Conservation (phyloP, 2,113 vertebrate species). For the Gopherus flavomarginatus region DNA sequence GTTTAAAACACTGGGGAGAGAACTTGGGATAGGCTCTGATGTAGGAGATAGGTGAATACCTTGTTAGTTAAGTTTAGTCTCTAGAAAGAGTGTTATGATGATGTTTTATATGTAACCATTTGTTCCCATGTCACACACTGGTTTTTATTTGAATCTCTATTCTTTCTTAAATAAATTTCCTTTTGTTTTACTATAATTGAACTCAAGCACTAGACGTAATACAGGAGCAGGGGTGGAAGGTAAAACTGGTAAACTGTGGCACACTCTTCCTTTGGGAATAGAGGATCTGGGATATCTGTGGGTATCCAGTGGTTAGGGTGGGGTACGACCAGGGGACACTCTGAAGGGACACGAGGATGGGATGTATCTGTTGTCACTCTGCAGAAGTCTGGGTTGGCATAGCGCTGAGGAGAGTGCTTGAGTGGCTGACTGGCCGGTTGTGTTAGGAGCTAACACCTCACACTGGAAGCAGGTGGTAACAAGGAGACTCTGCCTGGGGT, state of each 20-base stretch:
- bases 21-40: background rate
- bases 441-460: background rate
- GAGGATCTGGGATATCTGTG: background rate
- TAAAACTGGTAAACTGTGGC: background rate
- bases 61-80: background rate
- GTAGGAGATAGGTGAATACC: background rate
- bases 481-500: background rate
- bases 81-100: background rate
- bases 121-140: background rate
- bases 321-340: background rate
- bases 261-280: background rate
- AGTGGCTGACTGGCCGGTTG: background rate
- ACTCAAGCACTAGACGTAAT: background rate
- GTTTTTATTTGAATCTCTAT: too few relatives aligned
- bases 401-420: background rate
- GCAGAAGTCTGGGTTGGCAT: background rate
- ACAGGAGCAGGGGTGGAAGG: background rate
- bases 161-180: too few relatives aligned
- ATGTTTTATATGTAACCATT: background rate
- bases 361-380: background rate
- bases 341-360: background rate
- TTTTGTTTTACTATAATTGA: background rate
- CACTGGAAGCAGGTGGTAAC: background rate
- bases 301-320: background rate
- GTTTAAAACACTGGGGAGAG: background rate